Base-by-base conservation (phyloP, 2,113 vertebrate genomes). In the Datnioides undecimradiatus region DNA sequence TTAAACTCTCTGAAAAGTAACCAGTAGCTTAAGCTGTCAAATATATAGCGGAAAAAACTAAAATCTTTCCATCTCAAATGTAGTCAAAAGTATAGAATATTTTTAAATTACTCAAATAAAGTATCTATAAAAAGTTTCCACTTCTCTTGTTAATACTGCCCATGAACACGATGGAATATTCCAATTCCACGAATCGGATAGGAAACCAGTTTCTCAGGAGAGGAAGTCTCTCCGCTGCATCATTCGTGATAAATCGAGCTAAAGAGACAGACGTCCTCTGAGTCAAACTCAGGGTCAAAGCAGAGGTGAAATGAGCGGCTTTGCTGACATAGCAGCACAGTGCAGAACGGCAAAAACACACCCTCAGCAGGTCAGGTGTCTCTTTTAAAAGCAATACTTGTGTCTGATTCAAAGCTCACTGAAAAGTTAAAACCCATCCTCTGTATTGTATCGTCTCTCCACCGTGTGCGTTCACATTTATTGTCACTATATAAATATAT, bases 251-350 rank as follows among this genome's bases (percentile, higher is more conserved):
- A 23, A 80, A 83, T 77, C 41, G 8, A 45, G 41, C 76, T 80
- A 76, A 84, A 88, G 86, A 88, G 87, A 79, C 85, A 82, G 66
- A 64, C 43, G 77, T 73, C 77, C 79, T 84, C 64, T 49, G 78
- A 84, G 80, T 43, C 27, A 0, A 79, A 67, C 33, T 40, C 31
- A 14, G 45, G 78, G 84, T 74, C 82, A 86, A 4, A 79, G 64
- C 74, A 23, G 74, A 82, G 29, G 54, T 70, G 45, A 89, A 25
- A 40, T 1, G 4, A 65, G 46, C 54, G 45, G 38, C 46, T 68
- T 33, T 83, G 83, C 87, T 90, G 84, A 85, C 46, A 19, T 57
- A 82, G 87, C 76, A 77, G 66, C 52, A 23, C 36, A 5, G 46
- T 54, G 14, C 45, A 16, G 43, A 5, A 23, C 36, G 54, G 51